phyloP scores from a whole-genome alignment of 2,888 invertebrate genomes.

The Ormyrus thymus region DNA sequence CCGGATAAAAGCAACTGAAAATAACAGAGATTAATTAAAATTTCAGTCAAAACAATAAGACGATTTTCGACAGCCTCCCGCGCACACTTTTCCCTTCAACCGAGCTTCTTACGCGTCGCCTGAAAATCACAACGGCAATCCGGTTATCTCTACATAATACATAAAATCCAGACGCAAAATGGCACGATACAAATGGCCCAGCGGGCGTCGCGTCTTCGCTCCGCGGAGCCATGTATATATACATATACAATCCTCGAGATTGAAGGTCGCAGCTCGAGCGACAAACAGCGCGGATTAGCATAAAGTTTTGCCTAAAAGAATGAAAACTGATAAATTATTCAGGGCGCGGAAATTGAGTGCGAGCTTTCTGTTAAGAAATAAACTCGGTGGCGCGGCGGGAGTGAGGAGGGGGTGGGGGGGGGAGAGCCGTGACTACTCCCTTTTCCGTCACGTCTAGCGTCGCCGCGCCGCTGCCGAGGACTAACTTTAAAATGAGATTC shows the following conservation, averaged over 20 bases:
- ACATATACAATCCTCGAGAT: slow-evolving; percentile 2
- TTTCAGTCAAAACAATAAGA: too few species aligned
- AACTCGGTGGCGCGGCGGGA: slow-evolving; percentile 16
- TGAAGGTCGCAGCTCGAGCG: slow-evolving; percentile 29
- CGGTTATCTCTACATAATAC: slow-evolving; percentile 5
- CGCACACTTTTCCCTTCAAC: too few species aligned
- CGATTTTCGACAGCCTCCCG: too few species aligned
- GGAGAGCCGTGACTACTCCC: background rate
- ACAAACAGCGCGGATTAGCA: slow-evolving; percentile 46
- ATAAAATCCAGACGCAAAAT: slow-evolving; percentile 9
- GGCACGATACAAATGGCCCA: slow-evolving; percentile 12
- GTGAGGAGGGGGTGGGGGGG: background rate
- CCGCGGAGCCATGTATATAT: background rate
- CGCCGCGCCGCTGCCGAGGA: background rate
- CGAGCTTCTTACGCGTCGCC: too few species aligned
- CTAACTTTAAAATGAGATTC: slow-evolving; percentile 61
- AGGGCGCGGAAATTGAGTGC: slow-evolving; percentile 52
- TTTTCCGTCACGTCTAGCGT: slow-evolving; percentile 2
- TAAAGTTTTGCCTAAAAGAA: slow-evolving; percentile 47
- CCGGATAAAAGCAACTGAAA: background rate
- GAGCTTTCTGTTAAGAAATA: slow-evolving; percentile 52
- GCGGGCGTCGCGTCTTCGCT: background rate
- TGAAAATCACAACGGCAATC: background rate
- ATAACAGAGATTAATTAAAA: background rate
- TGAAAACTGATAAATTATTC: slow-evolving; percentile 56